These are phyloP conservation scores for Ichneumoninae sp. DNA, from an alignment of 2,888 invertebrate species.

Conservation along the genomic window DNA sequence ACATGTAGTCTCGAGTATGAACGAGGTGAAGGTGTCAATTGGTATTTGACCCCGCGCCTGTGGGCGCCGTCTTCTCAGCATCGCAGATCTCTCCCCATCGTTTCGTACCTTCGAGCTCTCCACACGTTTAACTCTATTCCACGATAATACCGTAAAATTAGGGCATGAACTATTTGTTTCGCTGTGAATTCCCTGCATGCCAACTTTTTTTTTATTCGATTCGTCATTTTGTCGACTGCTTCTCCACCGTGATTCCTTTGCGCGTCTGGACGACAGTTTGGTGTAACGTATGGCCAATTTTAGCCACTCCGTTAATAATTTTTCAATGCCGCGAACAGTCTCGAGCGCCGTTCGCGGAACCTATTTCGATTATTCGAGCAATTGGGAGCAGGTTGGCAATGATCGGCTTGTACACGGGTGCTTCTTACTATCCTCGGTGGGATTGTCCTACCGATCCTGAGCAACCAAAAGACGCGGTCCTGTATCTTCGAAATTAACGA, in stretches of 20 bases:
- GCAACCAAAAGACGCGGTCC: neutral
- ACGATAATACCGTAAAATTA: conserved; percentile 45
- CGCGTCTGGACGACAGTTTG: conserved; percentile 63
- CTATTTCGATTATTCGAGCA: conserved; percentile 36
- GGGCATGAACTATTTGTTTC: conserved; percentile 57
- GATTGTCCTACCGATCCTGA: neutral
- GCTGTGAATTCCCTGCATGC: conserved; percentile 61
- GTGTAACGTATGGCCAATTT: conserved; percentile 28
- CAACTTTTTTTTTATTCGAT: conserved; percentile 19
- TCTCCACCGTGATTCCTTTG: neutral
- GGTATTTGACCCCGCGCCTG: conserved; percentile 67
- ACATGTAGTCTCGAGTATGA: conserved; percentile 66
- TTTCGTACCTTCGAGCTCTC: conserved; percentile 40
- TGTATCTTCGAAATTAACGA: neutral
- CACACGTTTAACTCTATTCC: conserved; percentile 22
- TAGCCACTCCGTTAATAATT: neutral
- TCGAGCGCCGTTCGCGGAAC: conserved; percentile 21
- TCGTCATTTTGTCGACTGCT: neutral
- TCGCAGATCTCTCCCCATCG: conserved; percentile 47
- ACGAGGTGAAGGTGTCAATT: conserved; percentile 75
- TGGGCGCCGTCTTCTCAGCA: conserved; percentile 60
- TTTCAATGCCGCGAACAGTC: neutral
- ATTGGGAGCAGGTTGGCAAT: conserved; percentile 52
- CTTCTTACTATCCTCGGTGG: neutral
- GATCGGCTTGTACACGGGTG: conserved; percentile 48